phyloP scores from a whole-genome alignment of 2,888 invertebrate species.

The Ryuthela nishihirai region DNA sequence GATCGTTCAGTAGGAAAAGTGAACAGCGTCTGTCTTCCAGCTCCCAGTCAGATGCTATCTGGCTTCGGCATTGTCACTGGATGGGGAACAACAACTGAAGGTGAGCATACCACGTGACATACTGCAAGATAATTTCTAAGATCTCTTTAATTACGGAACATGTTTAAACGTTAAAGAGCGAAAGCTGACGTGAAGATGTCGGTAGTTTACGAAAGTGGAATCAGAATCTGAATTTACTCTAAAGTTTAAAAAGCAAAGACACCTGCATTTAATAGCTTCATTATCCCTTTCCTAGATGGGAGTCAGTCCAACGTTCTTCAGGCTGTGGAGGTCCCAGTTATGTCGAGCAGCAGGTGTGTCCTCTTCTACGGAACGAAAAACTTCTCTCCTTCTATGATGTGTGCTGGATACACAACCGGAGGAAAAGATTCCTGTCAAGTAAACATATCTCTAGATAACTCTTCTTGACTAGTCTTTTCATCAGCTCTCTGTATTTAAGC shows the following conservation, averaged over 20 bases:
- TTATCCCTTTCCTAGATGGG: no score
- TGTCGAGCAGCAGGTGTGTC: constrained; percentile 7
- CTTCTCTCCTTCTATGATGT: constrained; percentile 15
- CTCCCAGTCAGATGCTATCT: constrained; percentile 3
- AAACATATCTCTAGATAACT: not conserved
- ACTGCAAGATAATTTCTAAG: no score
- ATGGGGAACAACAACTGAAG: constrained; percentile 23
- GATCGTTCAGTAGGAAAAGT: not conserved
- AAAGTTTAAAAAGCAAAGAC: no score
- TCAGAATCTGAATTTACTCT: no score
- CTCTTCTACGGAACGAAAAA: not conserved
- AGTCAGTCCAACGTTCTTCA: constrained; percentile 6
- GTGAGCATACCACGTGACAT: no score
- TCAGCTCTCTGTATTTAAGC: no score
- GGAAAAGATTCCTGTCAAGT: constrained; percentile 29
- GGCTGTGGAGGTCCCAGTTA: constrained; percentile 9
- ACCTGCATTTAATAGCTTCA: no score
- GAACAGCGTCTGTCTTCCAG: not conserved
- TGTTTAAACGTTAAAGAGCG: no score
- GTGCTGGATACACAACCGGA: constrained; percentile 25
- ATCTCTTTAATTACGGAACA: no score
- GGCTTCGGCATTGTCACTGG: constrained; percentile 8
- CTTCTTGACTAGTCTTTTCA: no score
- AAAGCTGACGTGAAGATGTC: no score
- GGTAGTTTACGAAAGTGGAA: no score